A percentile compares a stretch with the other conserved stretches of the same genome.
These are phyloP conservation scores for Ceyx erithaca DNA, from an alignment of 2,797 vertebrate genomes.

Conservation along the genomic window DNA sequence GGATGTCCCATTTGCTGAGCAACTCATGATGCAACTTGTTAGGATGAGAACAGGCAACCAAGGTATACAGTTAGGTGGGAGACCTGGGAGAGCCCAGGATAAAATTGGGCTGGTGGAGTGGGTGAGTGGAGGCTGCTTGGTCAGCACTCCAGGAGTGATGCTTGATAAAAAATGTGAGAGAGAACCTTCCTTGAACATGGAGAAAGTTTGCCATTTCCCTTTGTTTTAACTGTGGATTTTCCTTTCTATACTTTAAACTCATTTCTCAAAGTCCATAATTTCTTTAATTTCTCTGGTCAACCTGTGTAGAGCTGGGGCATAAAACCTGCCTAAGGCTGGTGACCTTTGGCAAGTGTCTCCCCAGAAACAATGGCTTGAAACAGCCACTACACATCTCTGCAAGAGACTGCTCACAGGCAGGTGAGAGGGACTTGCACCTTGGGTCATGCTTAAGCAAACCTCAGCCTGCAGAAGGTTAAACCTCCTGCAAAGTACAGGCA, in stretches of 20 bases:
- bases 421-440: not conserved
- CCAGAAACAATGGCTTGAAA: not conserved
- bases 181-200: not conserved
- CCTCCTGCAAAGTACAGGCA: not conserved
- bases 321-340: not conserved
- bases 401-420: not conserved
- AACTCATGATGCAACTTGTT: accelerated
- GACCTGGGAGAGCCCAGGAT: not conserved
- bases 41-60: not conserved
- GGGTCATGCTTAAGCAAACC: not conserved
- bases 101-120: not conserved
- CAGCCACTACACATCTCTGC: not conserved
- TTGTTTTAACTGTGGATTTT: not conserved
- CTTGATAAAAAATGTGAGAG: not conserved
- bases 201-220: not conserved
- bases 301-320: not conserved
- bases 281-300: not conserved
- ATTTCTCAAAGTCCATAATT: not conserved
- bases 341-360: accelerated
- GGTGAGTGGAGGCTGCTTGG: accelerated
- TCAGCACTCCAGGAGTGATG: not conserved
- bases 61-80: not conserved
- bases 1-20: not conserved
- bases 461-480: not conserved
- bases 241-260: not conserved